Conservation (phyloP, 1,140 invertebrate species). For the Dendrolimus punctatus region DNA sequence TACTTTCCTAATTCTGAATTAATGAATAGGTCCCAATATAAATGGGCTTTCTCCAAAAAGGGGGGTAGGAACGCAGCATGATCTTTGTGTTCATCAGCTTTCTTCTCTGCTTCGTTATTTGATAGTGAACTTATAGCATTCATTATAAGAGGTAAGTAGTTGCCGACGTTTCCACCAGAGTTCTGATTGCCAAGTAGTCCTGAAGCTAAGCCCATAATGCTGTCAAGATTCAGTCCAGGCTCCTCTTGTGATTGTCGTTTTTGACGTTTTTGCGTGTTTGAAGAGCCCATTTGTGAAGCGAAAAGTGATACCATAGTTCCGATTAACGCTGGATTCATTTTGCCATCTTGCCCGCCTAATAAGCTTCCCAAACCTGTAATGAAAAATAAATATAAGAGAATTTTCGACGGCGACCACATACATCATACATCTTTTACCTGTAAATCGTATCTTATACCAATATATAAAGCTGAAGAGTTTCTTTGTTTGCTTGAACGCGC, state of each 20-base stretch:
- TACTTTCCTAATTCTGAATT: conserved; percentile 83
- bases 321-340: conserved; percentile 71
- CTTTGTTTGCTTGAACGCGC: no score
- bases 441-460: no score
- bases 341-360: conserved; percentile 65
- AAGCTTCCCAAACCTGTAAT: conserved; percentile 68
- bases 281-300: conserved; percentile 44
- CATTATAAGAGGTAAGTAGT: conserved; percentile 77
- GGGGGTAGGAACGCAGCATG: conserved; percentile 82
- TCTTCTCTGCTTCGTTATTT: conserved; percentile 68
- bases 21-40: conserved; percentile 85
- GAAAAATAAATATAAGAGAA: neutral
- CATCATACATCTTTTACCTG: no score
- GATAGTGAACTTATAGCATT: conserved; percentile 72
- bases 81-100: conserved; percentile 77
- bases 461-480: no score
- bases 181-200: conserved; percentile 75
- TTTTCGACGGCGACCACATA: no score
- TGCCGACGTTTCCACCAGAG: conserved; percentile 52
- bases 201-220: conserved; percentile 75
- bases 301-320: conserved; percentile 72
- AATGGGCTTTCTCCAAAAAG: conserved; percentile 80
- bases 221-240: conserved; percentile 66
- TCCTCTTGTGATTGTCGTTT: conserved; percentile 24
- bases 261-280: conserved; percentile 26